Conservation (phyloP, 1,140 invertebrate genomes). For the Hyles vespertilio region DNA sequence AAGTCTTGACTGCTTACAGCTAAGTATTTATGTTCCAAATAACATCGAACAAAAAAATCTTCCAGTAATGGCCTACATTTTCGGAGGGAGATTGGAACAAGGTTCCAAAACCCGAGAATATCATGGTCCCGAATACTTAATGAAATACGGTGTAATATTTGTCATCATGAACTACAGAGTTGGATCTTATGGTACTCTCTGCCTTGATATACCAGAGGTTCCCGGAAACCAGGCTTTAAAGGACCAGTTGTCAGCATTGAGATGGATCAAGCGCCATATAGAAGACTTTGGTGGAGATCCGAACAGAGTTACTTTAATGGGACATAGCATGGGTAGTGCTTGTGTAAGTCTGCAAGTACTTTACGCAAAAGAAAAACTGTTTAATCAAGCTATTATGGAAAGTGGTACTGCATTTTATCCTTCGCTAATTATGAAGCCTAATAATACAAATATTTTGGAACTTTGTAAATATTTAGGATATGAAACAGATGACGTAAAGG, state of each 20-base stretch:
- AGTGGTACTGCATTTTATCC: slow-evolving; percentile 2
- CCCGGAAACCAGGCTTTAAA: slow-evolving; percentile 1
- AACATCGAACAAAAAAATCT: background rate
- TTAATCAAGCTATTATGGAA: slow-evolving; percentile 1
- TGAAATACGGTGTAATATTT: background rate
- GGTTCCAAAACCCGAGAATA: background rate
- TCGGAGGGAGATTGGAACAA: background rate
- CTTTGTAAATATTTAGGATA: background rate
- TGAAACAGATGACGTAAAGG: background rate
- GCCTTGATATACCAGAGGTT: slow-evolving; percentile 2
- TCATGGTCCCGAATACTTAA: background rate
- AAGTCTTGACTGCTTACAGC: background rate
- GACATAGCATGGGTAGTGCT: background rate
- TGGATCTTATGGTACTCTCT: background rate
- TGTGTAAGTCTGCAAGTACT: slow-evolving; percentile 1
- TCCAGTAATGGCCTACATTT: slow-evolving; percentile 3
- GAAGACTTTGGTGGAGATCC: slow-evolving; percentile 5
- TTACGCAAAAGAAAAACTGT: background rate
- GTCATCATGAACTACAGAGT: background rate
- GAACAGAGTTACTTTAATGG: background rate
- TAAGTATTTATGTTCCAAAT: slow-evolving; percentile 5
- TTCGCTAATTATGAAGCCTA: background rate
- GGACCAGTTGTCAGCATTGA: background rate
- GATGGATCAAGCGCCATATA: slow-evolving; percentile 2
- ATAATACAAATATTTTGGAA: background rate